Base-by-base conservation (phyloP, 2,113 vertebrate species). In the Phainopepla nitens region DNA sequence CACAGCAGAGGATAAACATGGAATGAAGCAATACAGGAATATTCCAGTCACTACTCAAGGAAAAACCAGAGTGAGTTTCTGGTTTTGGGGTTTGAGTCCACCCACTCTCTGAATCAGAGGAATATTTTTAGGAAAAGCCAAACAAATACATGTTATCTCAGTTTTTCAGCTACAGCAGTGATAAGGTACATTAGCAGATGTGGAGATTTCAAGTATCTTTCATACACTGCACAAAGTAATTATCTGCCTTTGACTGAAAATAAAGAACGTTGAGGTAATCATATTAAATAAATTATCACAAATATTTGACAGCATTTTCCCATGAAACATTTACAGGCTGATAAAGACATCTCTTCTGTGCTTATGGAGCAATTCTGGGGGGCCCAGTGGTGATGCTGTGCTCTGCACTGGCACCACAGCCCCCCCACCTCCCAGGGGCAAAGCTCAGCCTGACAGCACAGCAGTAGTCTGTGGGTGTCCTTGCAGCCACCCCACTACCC, bases 1-100 rank as follows among this genome's bases (percentile, higher is more conserved):
- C 81, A 64, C 66, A 82, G 66, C 64, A 45, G 56, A 83, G 78
- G 45, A 50, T 16, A 47, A 93, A 72, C 17, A 76, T 0, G 24
- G 81, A 66, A 29, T 20, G 44, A 66, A 78, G 82, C 16, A 65
- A 93, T 20, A 76, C 44, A 71, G 91, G 91, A 93, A 86, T 66
- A 50, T 82, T 42, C 66, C 54, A 41, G 82, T 7, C 82, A 47
- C 75, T 18, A 45, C 66, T 60, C 4, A 25, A 73, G 76, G 71
- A 68, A 45, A 73, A 80, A 35, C 15, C 62, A 35, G 54, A 47
- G 41, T 1, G 3, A 73, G 44, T n/a, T 87, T 36, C 65, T 68
- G 69, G 10, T 24, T 47, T 39, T 13, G 51, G 64, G 75, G 44
- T 18, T 72, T 70, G 28, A 54, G 29, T 79, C 56, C 20, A 71